Conservation (phyloP, 2,113 vertebrate species). For the Periophthalmus modestus region DNA sequence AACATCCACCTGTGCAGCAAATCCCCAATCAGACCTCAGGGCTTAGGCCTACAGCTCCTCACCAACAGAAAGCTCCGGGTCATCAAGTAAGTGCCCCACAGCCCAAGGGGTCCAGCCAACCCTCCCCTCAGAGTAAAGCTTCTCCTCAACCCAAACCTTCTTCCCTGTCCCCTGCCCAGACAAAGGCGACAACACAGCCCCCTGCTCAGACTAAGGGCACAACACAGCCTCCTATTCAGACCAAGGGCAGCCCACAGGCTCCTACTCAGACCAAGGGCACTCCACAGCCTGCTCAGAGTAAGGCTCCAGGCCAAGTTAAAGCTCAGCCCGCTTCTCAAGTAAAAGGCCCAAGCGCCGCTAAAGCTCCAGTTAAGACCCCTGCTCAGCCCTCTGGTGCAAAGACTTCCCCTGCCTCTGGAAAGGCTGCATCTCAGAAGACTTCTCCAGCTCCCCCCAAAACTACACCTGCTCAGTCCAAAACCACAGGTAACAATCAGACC, state of each 20-base stretch:
- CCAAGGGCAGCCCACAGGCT: slow-evolving; percentile 63
- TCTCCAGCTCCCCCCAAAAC: slow-evolving; percentile 59
- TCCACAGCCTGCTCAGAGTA: slow-evolving; percentile 62
- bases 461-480: slow-evolving; percentile 68
- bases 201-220: slow-evolving; percentile 67
- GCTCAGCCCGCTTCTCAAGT: slow-evolving; percentile 54
- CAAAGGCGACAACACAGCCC: slow-evolving; percentile 76
- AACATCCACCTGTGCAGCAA: slow-evolving; percentile 73
- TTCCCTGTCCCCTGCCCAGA: slow-evolving; percentile 68
- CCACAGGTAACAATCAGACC: slow-evolving; percentile 68
- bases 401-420: slow-evolving; percentile 70
- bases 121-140: slow-evolving; percentile 73
- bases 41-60: slow-evolving; percentile 67
- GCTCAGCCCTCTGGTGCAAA: slow-evolving; percentile 56
- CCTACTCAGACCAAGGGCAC: slow-evolving; percentile 75
- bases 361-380: slow-evolving; percentile 60
- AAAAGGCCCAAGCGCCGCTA: slow-evolving; percentile 53
- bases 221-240: slow-evolving; percentile 62
- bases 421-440: slow-evolving; percentile 53
- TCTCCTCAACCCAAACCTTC: slow-evolving; percentile 75
- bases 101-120: slow-evolving; percentile 67
- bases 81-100: slow-evolving; percentile 78
- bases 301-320: slow-evolving; percentile 69
- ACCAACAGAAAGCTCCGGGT: slow-evolving; percentile 75
- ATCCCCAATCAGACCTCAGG: slow-evolving; percentile 70